Conservation (phyloP, 2,888 invertebrate species). For the Pycnomerus fuliginosus region DNA sequence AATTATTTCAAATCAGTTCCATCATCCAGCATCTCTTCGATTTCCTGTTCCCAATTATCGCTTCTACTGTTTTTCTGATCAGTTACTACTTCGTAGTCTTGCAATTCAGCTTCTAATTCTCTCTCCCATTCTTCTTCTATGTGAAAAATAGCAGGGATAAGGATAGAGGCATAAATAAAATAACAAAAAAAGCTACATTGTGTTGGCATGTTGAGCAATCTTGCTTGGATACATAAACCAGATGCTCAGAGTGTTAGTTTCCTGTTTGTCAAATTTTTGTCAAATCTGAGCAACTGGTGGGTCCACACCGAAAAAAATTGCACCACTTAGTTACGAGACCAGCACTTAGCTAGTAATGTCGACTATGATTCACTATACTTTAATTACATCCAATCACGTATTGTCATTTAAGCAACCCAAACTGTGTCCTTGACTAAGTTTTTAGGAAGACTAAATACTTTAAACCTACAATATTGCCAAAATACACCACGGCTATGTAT, state of each 20-base stretch:
- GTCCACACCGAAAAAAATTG: constrained; percentile 36
- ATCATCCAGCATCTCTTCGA: constrained; percentile 51
- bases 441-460: constrained; percentile 30
- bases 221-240: constrained; percentile 32
- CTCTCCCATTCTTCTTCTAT: constrained; percentile 90
- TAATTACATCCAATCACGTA: constrained; percentile 31
- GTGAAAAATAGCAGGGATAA: constrained; percentile 38
- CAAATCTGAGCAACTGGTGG: constrained; percentile 39
- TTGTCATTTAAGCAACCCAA: constrained; percentile 37
- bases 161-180: constrained; percentile 38
- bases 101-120: constrained; percentile 91
- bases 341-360: constrained; percentile 9
- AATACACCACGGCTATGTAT: constrained; percentile 31
- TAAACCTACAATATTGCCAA: constrained; percentile 26
- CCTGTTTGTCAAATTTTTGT: constrained; percentile 38
- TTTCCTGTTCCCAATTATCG: constrained; percentile 51
- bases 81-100: constrained; percentile 89
- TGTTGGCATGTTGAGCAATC: constrained; percentile 28
- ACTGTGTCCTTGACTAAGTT: constrained; percentile 34
- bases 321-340: too few species aligned
- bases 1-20: constrained; percentile 48
- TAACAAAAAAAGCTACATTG: constrained; percentile 28
- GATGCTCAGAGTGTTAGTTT: constrained; percentile 45
- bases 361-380: constrained; percentile 3
- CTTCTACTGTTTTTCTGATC: constrained; percentile 55